These are phyloP conservation scores for Zaprionus ornatus DNA, from an alignment of 1,140 invertebrate species.

Conservation along the genomic window DNA sequence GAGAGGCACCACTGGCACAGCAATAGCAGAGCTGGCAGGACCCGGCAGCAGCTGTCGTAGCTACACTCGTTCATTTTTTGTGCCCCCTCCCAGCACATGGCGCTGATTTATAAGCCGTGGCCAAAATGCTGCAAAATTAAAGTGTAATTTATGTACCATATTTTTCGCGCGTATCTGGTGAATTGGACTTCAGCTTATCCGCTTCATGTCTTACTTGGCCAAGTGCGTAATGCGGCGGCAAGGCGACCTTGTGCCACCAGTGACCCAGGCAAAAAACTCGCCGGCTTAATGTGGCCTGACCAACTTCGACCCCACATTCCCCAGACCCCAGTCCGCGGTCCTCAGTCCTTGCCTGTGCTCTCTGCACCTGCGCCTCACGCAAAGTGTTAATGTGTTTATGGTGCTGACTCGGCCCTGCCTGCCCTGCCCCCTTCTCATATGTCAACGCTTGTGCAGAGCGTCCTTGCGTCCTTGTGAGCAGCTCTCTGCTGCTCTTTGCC, in stretches of 20 bases:
- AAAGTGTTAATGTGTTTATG: conserved; percentile 80
- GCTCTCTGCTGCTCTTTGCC: conserved; percentile 50
- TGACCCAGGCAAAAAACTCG: conserved; percentile 59
- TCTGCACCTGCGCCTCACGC: conserved; percentile 63
- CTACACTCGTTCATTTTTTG: conserved; percentile 51
- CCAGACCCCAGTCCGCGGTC: too few relatives aligned
- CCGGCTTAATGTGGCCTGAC: conserved; percentile 68
- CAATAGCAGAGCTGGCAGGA: background rate
- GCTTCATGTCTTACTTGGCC: conserved; percentile 51
- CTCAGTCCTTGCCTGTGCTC: conserved; percentile 9
- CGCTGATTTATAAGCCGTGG: conserved; percentile 78
- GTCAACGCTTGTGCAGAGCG: conserved; percentile 57
- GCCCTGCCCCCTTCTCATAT: conserved; percentile 31
- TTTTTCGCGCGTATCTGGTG: conserved; percentile 43
- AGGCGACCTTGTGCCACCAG: conserved; percentile 39
- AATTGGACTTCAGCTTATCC: conserved; percentile 64
- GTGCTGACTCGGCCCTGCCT: conserved; percentile 40
- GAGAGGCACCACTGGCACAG: background rate
- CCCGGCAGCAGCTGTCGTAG: conserved; percentile 44
- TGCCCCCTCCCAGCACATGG: conserved; percentile 35
- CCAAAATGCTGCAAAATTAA: conserved; percentile 82
- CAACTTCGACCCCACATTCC: conserved; percentile 60
- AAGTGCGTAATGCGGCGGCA: conserved; percentile 45
- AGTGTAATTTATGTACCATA: conserved; percentile 77
- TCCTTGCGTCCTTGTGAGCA: conserved; percentile 57